Evolutionary conservation across 2,797 vertebrate genomes (phyloP), one percentile per base, ranked within the genome.

Genomic region (Geotrypetes seraphini): DNA sequence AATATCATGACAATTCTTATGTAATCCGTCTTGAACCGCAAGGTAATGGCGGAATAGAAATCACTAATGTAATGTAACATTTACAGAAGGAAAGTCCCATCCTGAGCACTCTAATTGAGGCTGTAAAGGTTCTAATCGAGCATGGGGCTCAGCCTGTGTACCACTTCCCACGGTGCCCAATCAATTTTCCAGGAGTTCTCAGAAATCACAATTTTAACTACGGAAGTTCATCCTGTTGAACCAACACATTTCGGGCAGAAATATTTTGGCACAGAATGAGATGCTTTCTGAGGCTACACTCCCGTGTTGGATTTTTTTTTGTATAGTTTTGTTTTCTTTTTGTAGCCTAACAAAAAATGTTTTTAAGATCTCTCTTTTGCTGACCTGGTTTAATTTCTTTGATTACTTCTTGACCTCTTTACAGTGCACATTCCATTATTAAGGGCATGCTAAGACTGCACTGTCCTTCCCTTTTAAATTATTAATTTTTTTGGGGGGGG

Each of bases 131-230:
- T 45, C 81, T 96, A 26, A 85, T 86, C 42, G 93, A 97, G 70
- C 92, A 97, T 1, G 87, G 92, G 16, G 21, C 89, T 97, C 33
- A 97, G 91, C 68, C 88, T 96, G 16, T 97, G 97, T 75, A 97
- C 92, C 33, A 97, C 92, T 2, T 92, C 93, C 48, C 92, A 94
- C 2, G 96, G 96, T 84, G 94, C 93, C 55, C 93, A 85, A 71
- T 99, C 92, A 36, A 99, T 99, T 52, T 88, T 97, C 63, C 86
- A 96, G 59, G 96, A 98, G 67, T 99, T 99, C 66, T 96, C 96
- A 17, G 93, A 99, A 31, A 97, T 99, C 74, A 99, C 94, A 43
- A 97, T 99, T 72, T 65, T 97, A 69, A 93, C 94, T 19, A 97
- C 94, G 13, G 93, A 97, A 73, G 89, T 97, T 50, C 90, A 97